phyloP scores from a whole-genome alignment of 2,797 vertebrate genomes.

The Syndactyla subalaris region DNA sequence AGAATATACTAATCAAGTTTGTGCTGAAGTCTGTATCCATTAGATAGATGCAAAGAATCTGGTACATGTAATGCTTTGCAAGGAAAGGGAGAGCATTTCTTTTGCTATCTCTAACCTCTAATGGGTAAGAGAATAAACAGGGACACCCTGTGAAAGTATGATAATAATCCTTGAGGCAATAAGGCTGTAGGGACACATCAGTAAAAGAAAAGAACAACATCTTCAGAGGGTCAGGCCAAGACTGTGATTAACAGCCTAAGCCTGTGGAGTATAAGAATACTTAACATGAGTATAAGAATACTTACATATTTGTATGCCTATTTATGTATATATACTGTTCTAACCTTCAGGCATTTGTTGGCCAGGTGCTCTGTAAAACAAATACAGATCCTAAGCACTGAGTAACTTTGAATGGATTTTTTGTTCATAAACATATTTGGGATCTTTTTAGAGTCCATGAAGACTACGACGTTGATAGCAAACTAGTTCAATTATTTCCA shows the following conservation, averaged over 20 bases:
- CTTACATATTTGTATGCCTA: neutral
- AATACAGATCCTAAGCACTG: neutral
- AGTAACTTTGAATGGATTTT: neutral
- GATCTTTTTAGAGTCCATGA: neutral
- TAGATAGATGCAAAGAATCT: neutral
- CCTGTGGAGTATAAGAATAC: neutral
- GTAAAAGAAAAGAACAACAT: neutral
- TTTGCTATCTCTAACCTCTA: neutral
- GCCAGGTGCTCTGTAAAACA: neutral
- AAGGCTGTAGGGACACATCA: neutral
- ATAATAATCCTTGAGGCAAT: neutral
- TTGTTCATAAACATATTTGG: neutral
- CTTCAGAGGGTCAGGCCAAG: neutral
- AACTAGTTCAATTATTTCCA: neutral
- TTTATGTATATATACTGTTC: neutral
- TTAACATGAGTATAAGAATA: neutral
- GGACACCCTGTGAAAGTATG: neutral
- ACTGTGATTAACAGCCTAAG: neutral
- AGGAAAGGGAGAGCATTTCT: neutral
- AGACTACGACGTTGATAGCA: neutral
- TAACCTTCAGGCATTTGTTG: neutral
- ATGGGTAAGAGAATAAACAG: neutral
- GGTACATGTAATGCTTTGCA: neutral
- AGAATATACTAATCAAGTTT: neutral
- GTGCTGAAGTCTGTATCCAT: neutral